Evolutionary conservation across 2,888 invertebrate genomes (phyloP), one percentile per base, ranked within the genome.

Genomic region (Linyphia triangularis): DNA sequence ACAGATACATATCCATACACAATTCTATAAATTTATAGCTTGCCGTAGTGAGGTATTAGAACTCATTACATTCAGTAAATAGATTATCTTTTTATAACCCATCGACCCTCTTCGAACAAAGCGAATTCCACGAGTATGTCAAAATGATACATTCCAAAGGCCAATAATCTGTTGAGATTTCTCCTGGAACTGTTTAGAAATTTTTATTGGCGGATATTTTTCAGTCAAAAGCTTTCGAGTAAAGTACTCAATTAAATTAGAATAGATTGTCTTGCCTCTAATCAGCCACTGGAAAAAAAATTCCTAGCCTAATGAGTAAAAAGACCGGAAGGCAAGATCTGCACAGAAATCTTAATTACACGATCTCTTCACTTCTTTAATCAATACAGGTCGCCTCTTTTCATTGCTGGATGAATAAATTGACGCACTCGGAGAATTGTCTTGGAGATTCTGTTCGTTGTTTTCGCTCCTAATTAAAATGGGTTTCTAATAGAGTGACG

Each of bases 191-290:
- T 51, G 51, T 51, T 51, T 63, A 63, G 13, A 7, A 63, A 26
- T 10, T 22, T 19, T 63, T 22, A 57, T 19, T 57, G n/a, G 6
- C 63, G 33, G 67, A 28, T 28, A 30, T 67, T 28, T 33, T 67
- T 67, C 67, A 30, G n/a, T 7, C n/a, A 67, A 67, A 28, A 30
- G 61, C 77, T n/a, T 61, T 77, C 16, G 40, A 61, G 63, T 63
- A 77, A 77, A 77, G 77, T 63, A 77, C 77, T 63, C 77, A 77
- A 77, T 77, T 77, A 77, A 77, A 77, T 77, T 77, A 77, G 33
- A 77, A 77, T 77, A 33, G 63, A 77, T 77, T 37, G 77, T 40
- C 63, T 22, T 24, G 24, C 26, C 26, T 59, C 77, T 77, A 63
- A 77, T 77, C 59, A 40, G 37, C 30, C 24, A 26, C 75, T 33